Evolutionary conservation across 2,797 vertebrate species (phyloP).

Genomic region (Sarcoramphus papa): DNA sequence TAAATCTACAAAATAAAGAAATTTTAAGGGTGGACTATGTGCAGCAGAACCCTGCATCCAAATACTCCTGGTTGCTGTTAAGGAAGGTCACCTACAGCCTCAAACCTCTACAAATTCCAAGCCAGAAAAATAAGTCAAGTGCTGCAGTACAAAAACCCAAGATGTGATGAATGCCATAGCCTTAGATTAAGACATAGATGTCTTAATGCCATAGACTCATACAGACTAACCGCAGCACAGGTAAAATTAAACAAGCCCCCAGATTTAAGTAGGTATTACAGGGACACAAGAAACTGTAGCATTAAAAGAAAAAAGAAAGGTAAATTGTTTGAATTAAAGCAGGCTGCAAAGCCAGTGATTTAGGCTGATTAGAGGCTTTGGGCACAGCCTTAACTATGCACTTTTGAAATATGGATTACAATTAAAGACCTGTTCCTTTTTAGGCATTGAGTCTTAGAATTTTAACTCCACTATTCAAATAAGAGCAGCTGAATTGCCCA

Average conservation of each 20-base stretch:
- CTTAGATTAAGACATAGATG: too few relatives aligned
- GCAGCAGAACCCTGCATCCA: not conserved
- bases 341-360: not conserved
- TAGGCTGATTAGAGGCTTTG: not conserved
- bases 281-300: not conserved
- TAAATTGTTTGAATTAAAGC: not conserved
- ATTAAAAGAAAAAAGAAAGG: not conserved
- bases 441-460: not conserved
- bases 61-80: not conserved
- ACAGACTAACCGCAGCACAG: not conserved
- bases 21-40: accelerated
- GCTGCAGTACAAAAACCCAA: not conserved
- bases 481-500: not conserved
- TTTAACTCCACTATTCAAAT: not conserved
- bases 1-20: not conserved
- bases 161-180: not conserved
- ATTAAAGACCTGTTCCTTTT: not conserved
- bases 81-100: not conserved
- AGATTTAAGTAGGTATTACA: not conserved
- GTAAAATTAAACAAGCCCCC: not conserved
- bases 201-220: not conserved
- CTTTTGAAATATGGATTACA: not conserved
- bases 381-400: not conserved
- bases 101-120: not conserved
- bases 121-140: not conserved